phyloP scores from a whole-genome alignment of 2,888 invertebrate species.

The Hemistola chrysoprasaria region DNA sequence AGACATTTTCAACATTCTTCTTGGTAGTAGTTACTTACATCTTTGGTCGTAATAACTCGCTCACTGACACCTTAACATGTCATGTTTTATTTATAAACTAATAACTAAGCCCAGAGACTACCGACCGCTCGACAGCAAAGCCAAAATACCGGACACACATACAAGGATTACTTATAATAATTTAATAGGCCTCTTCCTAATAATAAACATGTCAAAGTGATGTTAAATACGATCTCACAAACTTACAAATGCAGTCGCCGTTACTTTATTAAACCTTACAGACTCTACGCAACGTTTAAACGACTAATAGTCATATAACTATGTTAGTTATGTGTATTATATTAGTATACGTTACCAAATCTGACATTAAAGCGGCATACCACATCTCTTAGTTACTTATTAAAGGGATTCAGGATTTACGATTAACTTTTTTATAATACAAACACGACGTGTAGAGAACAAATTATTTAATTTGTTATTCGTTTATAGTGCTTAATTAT shows the following conservation, averaged over 20 bases:
- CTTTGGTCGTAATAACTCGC: constrained; percentile 40
- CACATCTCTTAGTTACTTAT: constrained; percentile 64
- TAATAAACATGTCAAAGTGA: constrained; percentile 77
- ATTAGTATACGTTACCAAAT: constrained; percentile 69
- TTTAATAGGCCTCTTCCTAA: constrained; percentile 77
- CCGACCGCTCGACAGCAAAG: constrained; percentile 53
- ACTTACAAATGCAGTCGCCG: constrained; percentile 33
- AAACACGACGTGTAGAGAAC: constrained; percentile 65
- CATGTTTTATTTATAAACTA: constrained; percentile 58
- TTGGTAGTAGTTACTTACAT: constrained; percentile 23
- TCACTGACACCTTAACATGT: constrained; percentile 56
- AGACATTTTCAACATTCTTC: constrained; percentile 21
- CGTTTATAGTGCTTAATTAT: constrained; percentile 70
- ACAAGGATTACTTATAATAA: constrained; percentile 72
- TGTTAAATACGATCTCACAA: constrained; percentile 65
- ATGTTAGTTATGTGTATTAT: constrained; percentile 54
- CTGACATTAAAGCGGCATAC: constrained; percentile 71
- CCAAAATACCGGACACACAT: constrained; percentile 69
- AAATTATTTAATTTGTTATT: constrained; percentile 75
- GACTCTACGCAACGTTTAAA: constrained; percentile 18
- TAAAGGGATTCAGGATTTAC: constrained; percentile 71
- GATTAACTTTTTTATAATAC: constrained; percentile 72
- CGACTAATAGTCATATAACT: constrained; percentile 10
- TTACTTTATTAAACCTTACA: constrained; percentile 32
- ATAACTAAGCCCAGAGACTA: constrained; percentile 53